phyloP scores from a whole-genome alignment of 2,113 vertebrate species.

The Willisornis vidua region DNA sequence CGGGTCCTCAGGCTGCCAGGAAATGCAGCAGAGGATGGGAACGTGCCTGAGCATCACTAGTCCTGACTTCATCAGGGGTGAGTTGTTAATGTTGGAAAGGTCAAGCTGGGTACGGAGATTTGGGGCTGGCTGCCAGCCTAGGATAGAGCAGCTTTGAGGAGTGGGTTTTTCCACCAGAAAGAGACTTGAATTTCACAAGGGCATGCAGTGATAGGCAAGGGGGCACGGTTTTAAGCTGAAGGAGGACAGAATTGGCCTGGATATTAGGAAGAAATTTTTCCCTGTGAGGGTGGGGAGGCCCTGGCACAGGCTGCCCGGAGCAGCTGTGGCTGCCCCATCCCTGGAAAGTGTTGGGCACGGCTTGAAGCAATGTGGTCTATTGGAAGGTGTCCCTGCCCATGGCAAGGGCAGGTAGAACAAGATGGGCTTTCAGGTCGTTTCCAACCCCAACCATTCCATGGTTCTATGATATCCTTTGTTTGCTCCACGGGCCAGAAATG shows the following conservation, averaged over 20 bases:
- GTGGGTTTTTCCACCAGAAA: neutral
- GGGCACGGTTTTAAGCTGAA: neutral
- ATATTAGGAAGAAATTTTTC: neutral
- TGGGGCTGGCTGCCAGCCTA: neutral
- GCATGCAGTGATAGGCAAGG: neutral
- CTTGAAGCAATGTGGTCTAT: neutral
- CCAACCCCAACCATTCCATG: fast-evolving
- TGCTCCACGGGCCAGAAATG: neutral
- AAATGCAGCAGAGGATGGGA: neutral
- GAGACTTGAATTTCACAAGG: neutral
- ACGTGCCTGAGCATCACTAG: fast-evolving
- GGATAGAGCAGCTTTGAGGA: fast-evolving
- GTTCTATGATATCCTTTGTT: fast-evolving
- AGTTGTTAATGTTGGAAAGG: fast-evolving
- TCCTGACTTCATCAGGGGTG: fast-evolving
- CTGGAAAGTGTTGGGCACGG: neutral
- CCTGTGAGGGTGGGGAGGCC: neutral
- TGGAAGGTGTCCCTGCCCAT: fast-evolving
- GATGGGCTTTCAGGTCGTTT: neutral
- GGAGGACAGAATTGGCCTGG: neutral
- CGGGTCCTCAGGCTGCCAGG: neutral
- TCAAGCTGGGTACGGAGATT: neutral
- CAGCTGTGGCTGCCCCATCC: neutral
- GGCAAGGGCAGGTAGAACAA: neutral
- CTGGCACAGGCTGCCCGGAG: neutral